Percentiles rank a stretch among this genome's conserved stretches.
phyloP scores from a whole-genome alignment of 2,888 invertebrate species.

The Lasiommata megera region DNA sequence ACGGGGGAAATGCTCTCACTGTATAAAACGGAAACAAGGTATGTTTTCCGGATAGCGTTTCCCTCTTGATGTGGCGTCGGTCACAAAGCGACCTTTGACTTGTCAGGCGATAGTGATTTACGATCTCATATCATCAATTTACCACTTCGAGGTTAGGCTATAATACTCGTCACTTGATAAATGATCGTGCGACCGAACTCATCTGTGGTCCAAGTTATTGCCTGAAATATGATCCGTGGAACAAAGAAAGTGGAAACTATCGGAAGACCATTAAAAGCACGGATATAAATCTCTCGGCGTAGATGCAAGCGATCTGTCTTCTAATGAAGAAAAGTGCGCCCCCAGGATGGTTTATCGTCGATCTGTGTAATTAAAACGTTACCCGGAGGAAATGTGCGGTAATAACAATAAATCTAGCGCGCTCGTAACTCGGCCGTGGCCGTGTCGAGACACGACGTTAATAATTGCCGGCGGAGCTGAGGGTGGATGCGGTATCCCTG shows the following conservation, averaged over 20 bases:
- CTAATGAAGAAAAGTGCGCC: slow-evolving; percentile 81
- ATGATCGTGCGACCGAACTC: slow-evolving; percentile 23
- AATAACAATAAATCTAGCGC: slow-evolving; percentile 77
- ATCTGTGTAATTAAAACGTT: slow-evolving; percentile 82
- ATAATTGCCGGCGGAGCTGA: slow-evolving; percentile 53
- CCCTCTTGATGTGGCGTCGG: slow-evolving; percentile 59
- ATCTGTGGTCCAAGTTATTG: slow-evolving; percentile 19
- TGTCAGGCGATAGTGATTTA: slow-evolving; percentile 65
- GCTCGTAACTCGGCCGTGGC: slow-evolving; percentile 49
- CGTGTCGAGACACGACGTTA: slow-evolving; percentile 50
- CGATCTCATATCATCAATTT: slow-evolving; percentile 47
- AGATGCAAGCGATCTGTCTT: slow-evolving; percentile 69
- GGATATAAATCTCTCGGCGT: slow-evolving; percentile 60
- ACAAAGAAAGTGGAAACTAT: slow-evolving; percentile 36
- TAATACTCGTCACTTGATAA: slow-evolving; percentile 45
- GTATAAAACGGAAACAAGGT: slow-evolving; percentile 46
- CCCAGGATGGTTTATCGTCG: slow-evolving; percentile 77
- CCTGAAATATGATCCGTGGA: slow-evolving; percentile 22
- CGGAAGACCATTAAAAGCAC: slow-evolving; percentile 55
- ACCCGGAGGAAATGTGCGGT: slow-evolving; percentile 78
- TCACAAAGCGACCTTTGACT: slow-evolving; percentile 47
- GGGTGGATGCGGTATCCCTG: slow-evolving; percentile 47
- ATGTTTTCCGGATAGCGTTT: slow-evolving; percentile 57
- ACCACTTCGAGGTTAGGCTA: slow-evolving; percentile 37
- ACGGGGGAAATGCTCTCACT: slow-evolving; percentile 55